Percentiles rank a stretch among this genome's conserved stretches.
Evolutionary conservation across 1,140 invertebrate genomes (phyloP).

Genomic region (Temnothorax nylanderi): DNA sequence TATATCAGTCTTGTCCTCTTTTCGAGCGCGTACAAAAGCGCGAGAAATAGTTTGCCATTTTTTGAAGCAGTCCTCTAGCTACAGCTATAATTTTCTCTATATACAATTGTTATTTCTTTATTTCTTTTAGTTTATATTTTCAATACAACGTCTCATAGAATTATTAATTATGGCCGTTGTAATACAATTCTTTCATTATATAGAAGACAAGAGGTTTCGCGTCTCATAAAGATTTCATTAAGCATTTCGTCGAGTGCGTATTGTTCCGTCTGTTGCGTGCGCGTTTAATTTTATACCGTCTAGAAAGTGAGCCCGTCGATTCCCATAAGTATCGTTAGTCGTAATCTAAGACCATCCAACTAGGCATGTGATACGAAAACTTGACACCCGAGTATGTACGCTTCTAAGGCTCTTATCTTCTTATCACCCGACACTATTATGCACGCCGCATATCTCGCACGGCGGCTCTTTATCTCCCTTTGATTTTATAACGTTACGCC

Average conservation of each 20-base stretch:
- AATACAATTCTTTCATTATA: slow-evolving; percentile 1
- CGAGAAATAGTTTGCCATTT: neutral
- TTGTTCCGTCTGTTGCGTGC: slow-evolving; percentile 14
- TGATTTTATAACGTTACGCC: slow-evolving; percentile 29
- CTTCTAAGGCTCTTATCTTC: slow-evolving; percentile 51
- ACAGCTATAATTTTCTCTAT: neutral
- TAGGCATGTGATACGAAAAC: slow-evolving; percentile 66
- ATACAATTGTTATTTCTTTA: neutral
- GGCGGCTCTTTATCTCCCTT: slow-evolving; percentile 37
- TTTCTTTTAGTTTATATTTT: neutral
- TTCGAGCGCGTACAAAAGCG: neutral
- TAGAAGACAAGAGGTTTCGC: neutral
- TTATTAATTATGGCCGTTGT: neutral
- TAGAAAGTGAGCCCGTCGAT: slow-evolving; percentile 28
- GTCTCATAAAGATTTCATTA: slow-evolving; percentile 17
- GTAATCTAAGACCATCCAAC: slow-evolving; percentile 60
- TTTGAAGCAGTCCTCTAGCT: neutral
- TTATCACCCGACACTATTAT: slow-evolving; percentile 60
- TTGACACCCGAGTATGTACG: slow-evolving; percentile 53
- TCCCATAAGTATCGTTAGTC: slow-evolving; percentile 57
- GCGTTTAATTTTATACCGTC: slow-evolving; percentile 1
- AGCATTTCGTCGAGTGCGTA: neutral
- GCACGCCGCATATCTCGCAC: slow-evolving; percentile 4
- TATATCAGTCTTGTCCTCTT: slow-evolving; percentile 19
- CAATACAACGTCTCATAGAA: neutral